Base-by-base conservation (phyloP, 2,797 vertebrate species). In the Pangasius djambal region DNA sequence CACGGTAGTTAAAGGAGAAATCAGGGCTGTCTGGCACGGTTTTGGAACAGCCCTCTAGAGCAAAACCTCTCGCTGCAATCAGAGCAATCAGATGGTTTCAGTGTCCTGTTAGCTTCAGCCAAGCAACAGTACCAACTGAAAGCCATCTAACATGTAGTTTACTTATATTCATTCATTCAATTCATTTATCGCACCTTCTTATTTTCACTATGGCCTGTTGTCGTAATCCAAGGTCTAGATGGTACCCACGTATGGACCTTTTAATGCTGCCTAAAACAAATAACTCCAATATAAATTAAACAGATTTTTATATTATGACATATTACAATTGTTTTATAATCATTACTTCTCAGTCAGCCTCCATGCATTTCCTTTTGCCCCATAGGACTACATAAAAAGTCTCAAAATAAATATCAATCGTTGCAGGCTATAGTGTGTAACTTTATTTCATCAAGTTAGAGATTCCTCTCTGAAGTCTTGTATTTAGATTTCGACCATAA, bases 1-100 rank as follows among this genome's bases (percentile, higher is more conserved):
- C 77, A 89, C 31, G 13, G 40, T 67, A 77, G 75, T 89, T 86
- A 89, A 86, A 79, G 83, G 81, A 86, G 88, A 86, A 86, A 86
- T 81, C 34, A 22, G 40, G 10, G 44, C n/a, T 72, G 55, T 40
- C 65, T 61, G 37, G 31, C 22, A 28, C 28, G 15, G n/a, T 79
- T 85, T 79, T 79, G 50, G 59, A 88, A 85, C 31, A 55, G 50
- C 50, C 65, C 83, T 69, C 83, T 44, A 40, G 74, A 44, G 74
- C 13, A 67, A 22, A 82, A 13, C 15, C 16, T 28, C n/a, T 12
- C 72, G 25, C 48, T 50, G 44, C 28, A 78, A 55, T 57, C 22
- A 77, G 25, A 77, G 44, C 69, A 65, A 40, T 75, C 72, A 77
- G 69, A 61, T 65, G 65, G 8, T 77, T 83, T 78, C 48, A 75